A percentile compares a stretch with the other conserved stretches of the same genome.
phyloP scores from a whole-genome alignment of 2,888 invertebrate genomes.

The Caenorhabditis zanzibari region DNA sequence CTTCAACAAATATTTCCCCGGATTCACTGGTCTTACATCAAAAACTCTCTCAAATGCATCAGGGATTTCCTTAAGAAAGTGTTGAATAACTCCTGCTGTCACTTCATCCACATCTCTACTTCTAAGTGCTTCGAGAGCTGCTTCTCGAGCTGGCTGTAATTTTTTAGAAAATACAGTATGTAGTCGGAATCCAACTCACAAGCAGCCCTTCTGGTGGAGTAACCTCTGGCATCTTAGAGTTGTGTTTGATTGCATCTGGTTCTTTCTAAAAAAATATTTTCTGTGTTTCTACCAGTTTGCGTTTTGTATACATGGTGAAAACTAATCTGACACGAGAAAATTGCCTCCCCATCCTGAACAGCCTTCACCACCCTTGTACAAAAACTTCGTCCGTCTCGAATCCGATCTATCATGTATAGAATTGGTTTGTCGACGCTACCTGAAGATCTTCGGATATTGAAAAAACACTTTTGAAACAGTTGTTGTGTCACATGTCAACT shows the following conservation, averaged over 20 bases:
- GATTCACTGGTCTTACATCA: conserved; percentile 68
- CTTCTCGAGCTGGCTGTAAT: conserved; percentile 52
- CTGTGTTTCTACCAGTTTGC: neutral
- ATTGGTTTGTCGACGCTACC: conserved; percentile 82
- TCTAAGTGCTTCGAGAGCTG: conserved; percentile 63
- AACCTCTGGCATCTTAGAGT: conserved; percentile 74
- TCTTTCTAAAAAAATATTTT: conserved; percentile 63
- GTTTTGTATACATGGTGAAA: conserved; percentile 64
- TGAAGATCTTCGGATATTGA: conserved; percentile 20
- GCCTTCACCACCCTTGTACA: conserved; percentile 84
- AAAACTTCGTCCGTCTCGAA: conserved; percentile 84
- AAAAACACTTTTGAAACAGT: conserved; percentile 10
- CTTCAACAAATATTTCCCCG: conserved; percentile 66
- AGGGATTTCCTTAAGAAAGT: conserved; percentile 67
- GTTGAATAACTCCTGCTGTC: conserved; percentile 50
- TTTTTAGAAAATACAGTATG: neutral
- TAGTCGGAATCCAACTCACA: neutral
- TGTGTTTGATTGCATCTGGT: conserved; percentile 71
- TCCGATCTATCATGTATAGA: conserved; percentile 84
- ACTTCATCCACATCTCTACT: conserved; percentile 57
- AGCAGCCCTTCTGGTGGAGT: conserved; percentile 70
- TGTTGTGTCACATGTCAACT: conserved; percentile 14
- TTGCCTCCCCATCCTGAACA: conserved; percentile 84
- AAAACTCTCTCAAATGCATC: conserved; percentile 72
- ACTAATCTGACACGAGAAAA: conserved; percentile 83